These are phyloP conservation scores for Epistrophella euchroma DNA, from an alignment of 2,888 invertebrate species.

Conservation along the genomic window DNA sequence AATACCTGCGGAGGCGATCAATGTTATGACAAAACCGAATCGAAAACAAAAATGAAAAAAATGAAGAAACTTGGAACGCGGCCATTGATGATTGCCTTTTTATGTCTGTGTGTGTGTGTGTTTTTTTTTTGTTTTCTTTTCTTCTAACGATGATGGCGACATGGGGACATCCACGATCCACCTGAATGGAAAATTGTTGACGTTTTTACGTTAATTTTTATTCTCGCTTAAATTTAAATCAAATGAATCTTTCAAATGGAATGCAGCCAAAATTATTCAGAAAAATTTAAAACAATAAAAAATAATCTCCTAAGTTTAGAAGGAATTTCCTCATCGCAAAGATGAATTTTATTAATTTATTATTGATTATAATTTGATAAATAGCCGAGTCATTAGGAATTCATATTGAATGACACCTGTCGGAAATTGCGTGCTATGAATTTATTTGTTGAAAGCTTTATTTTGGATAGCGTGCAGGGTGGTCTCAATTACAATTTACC, in stretches of 20 bases:
- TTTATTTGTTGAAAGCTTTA: constrained; percentile 11
- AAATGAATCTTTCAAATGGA: constrained; percentile 35
- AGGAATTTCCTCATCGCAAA: constrained; percentile 25
- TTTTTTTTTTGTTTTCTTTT: neutral
- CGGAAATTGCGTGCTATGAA: constrained; percentile 67
- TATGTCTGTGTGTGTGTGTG: constrained; percentile 1
- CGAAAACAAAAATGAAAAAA: constrained; percentile 56
- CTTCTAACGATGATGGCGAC: neutral
- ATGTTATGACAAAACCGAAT: constrained; percentile 27
- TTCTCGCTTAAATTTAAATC: constrained; percentile 16
- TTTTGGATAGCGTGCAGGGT: constrained; percentile 30
- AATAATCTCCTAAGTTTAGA: neutral
- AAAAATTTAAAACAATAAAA: constrained; percentile 14
- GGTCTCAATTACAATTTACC: constrained; percentile 23
- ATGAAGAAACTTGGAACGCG: constrained; percentile 61
- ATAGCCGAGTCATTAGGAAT: constrained; percentile 45
- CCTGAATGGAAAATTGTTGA: constrained; percentile 53
- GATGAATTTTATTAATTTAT: constrained; percentile 37
- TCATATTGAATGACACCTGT: constrained; percentile 58
- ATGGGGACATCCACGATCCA: constrained; percentile 66
- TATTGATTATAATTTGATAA: constrained; percentile 34
- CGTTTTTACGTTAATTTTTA: constrained; percentile 45
- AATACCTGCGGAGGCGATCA: constrained; percentile 29
- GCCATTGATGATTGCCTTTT: constrained; percentile 43
- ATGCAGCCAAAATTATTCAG: constrained; percentile 17